Conservation (phyloP, 2,888 invertebrate genomes). For the Epinotia nisella region DNA sequence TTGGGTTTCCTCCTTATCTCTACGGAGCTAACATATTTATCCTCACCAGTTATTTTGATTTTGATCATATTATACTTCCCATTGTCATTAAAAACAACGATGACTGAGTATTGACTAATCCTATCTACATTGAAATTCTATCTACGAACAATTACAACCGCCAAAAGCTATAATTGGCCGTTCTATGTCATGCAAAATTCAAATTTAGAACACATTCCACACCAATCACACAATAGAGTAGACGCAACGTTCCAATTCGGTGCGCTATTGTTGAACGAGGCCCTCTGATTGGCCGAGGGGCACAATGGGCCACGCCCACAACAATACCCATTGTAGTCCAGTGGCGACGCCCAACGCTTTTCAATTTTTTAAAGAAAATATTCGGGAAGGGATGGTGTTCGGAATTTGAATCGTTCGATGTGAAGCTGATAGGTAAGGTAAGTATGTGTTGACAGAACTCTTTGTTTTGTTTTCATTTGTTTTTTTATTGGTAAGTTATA, state of each 20-base stretch:
- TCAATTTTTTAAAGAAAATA: constrained; percentile 40
- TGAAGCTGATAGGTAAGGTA: background rate
- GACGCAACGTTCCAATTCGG: constrained; percentile 78
- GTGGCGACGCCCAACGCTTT: constrained; percentile 66
- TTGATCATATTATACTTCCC: background rate
- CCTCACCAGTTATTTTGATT: background rate
- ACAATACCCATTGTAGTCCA: constrained; percentile 80
- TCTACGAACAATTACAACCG: background rate
- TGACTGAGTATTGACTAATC: no score
- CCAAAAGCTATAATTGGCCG: constrained; percentile 49
- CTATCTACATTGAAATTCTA: constrained; percentile 40
- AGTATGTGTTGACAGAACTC: background rate
- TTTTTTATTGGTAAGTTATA: background rate
- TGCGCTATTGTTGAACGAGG: constrained; percentile 78
- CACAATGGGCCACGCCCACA: constrained; percentile 82
- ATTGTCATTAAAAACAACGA: background rate
- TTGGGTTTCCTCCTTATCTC: background rate
- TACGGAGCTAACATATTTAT: background rate
- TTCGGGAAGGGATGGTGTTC: constrained; percentile 18
- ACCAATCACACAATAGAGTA: constrained; percentile 78
- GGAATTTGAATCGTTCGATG: constrained; percentile 38
- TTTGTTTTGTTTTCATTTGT: background rate
- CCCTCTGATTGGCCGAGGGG: constrained; percentile 72
- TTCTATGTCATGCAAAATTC: constrained; percentile 54
- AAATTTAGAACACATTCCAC: constrained; percentile 61